phyloP scores from a whole-genome alignment of 2,888 invertebrate genomes.

The Eupithecia vulgata region DNA sequence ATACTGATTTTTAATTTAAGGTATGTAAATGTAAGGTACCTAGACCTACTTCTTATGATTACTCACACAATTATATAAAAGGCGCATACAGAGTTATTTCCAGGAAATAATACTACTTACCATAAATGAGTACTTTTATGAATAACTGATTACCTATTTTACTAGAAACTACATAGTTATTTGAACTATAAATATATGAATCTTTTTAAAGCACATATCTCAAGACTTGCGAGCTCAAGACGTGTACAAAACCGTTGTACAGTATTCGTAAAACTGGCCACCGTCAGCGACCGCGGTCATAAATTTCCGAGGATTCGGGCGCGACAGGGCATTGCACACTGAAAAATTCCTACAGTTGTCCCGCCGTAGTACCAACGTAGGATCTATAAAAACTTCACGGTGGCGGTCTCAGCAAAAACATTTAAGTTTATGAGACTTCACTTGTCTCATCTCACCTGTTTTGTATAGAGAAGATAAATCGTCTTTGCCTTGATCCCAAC shows the following conservation, averaged over 20 bases:
- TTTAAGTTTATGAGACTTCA: slow-evolving; percentile 24
- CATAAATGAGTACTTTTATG: no score
- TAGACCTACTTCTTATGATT: neutral
- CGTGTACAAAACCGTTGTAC: slow-evolving; percentile 63
- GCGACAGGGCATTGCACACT: slow-evolving; percentile 74
- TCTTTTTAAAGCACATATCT: slow-evolving; percentile 50
- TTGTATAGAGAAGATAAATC: slow-evolving; percentile 20
- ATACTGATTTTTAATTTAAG: neutral
- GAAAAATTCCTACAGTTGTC: slow-evolving; percentile 74
- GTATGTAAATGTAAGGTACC: neutral
- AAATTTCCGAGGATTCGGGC: slow-evolving; percentile 78
- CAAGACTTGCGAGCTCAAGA: slow-evolving; percentile 45
- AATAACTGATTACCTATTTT: neutral
- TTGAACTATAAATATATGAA: neutral
- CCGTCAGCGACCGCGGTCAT: slow-evolving; percentile 69
- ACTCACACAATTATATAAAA: neutral
- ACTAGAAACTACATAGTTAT: neutral
- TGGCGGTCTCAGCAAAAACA: slow-evolving; percentile 22
- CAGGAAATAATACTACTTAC: neutral
- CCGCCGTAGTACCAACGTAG: slow-evolving; percentile 47
- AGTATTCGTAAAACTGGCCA: slow-evolving; percentile 70
- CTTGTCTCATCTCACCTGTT: slow-evolving; percentile 22
- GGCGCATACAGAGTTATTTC: neutral
- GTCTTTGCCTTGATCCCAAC: slow-evolving; percentile 9
- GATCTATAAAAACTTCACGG: slow-evolving; percentile 34